These are phyloP conservation scores for Prunella strophiata DNA, from an alignment of 2,797 vertebrate genomes.

Conservation along the genomic window DNA sequence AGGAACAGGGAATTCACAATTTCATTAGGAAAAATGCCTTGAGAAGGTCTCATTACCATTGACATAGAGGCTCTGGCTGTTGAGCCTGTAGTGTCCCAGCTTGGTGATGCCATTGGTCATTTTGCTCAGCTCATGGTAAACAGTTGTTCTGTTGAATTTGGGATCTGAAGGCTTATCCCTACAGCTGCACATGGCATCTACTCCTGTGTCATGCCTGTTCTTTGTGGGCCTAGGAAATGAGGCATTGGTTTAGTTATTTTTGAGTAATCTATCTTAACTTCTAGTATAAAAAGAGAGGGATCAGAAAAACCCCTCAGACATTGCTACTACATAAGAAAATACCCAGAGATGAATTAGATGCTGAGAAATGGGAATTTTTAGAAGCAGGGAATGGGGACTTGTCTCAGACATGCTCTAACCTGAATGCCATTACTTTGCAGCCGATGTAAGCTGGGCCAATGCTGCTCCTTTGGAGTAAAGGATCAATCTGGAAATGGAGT, in stretches of 20 bases:
- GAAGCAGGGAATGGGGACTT: neutral
- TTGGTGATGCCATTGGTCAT: slow-evolving; percentile 47
- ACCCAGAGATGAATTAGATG: neutral
- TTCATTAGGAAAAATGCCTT: neutral
- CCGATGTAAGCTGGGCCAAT: slow-evolving; percentile 43
- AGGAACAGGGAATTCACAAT: neutral
- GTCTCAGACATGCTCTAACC: slow-evolving; percentile 28
- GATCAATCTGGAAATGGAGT: slow-evolving; percentile 44
- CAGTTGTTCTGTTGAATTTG: slow-evolving; percentile 3
- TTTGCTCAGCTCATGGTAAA: slow-evolving; percentile 70
- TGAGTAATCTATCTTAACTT: neutral
- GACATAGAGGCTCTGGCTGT: slow-evolving; percentile 55
- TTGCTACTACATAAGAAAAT: neutral
- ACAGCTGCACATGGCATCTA: slow-evolving; percentile 66
- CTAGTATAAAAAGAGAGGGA: accelerated
- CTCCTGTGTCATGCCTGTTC: slow-evolving; percentile 35
- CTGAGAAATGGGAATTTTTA: neutral
- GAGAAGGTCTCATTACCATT: neutral
- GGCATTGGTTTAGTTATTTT: neutral
- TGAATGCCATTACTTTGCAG: slow-evolving; percentile 61
- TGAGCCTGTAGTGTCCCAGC: slow-evolving; percentile 58
- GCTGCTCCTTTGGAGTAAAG: slow-evolving; percentile 59
- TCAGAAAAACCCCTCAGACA: neutral
- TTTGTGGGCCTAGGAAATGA: slow-evolving; percentile 34
- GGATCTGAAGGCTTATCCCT: neutral